Conservation (phyloP, 2,888 invertebrate species). For the Parnassius mnemosyne region DNA sequence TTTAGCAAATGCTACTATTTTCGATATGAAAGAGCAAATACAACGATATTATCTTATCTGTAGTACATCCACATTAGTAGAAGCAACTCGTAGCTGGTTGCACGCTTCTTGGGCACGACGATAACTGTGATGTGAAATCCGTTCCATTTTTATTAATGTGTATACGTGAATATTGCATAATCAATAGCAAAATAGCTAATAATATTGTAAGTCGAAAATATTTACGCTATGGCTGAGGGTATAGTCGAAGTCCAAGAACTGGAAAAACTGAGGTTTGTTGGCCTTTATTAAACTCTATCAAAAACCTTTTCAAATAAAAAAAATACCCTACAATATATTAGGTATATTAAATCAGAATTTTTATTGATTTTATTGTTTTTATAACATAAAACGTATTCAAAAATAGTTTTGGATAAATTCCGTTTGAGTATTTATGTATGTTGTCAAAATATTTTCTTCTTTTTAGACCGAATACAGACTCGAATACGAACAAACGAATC, state of each 20-base stretch:
- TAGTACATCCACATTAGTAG: constrained; percentile 49
- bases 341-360: no score
- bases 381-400: no score
- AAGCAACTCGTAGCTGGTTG: constrained; percentile 48
- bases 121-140: constrained; percentile 49
- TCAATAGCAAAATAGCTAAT: constrained; percentile 23
- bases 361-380: no score
- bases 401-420: no score
- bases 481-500: constrained; percentile 30
- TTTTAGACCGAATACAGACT: constrained; percentile 38
- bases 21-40: constrained; percentile 54
- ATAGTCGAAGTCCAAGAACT: constrained; percentile 60
- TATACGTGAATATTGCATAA: constrained; percentile 31
- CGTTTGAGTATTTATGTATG: no score
- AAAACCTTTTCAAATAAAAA: not conserved
- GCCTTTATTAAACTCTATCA: not conserved
- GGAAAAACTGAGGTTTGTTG: constrained; percentile 62
- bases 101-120: constrained; percentile 45
- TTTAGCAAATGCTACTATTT: constrained; percentile 53
- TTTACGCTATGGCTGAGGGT: constrained; percentile 53
- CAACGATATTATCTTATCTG: constrained; percentile 69
- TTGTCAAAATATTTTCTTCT: not conserved
- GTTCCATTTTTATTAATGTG: constrained; percentile 27
- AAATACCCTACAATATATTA: no score
- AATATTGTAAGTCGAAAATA: constrained; percentile 26